Conservation (phyloP, 35 echinoderm and acorn worm genomes). For the Ptychodera flava region DNA sequence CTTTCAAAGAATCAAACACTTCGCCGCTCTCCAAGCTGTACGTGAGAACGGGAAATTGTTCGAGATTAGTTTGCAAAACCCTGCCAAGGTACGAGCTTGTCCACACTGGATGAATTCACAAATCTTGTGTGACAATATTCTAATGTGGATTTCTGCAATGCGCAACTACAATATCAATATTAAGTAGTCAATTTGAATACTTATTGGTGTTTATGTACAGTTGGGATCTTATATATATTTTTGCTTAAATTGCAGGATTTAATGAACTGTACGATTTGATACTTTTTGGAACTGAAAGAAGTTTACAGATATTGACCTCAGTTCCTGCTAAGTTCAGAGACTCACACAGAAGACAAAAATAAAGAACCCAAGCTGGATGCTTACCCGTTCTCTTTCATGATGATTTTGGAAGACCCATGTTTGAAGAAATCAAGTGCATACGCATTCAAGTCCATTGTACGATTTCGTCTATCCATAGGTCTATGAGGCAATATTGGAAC, state of each 20-base stretch:
- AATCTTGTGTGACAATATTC: not conserved
- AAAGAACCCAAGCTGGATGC: not conserved
- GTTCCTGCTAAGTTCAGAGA: not conserved
- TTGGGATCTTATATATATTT: too few relatives aligned
- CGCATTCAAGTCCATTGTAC: not conserved
- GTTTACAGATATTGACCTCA: not conserved
- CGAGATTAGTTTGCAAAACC: too few relatives aligned
- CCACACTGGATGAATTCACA: not conserved
- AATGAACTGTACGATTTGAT: not conserved
- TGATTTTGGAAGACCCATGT: not conserved
- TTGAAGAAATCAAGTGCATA: not conserved
- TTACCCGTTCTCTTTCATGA: not conserved
- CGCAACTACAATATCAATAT: not conserved
- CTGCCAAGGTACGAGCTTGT: not conserved
- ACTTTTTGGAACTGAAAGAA: not conserved
- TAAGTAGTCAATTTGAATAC: not conserved
- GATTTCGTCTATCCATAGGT: not conserved
- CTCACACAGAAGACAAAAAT: not conserved
- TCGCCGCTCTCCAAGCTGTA: not conserved
- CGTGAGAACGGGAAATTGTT: not conserved
- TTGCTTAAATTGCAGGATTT: too few relatives aligned
- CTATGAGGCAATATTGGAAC: not conserved
- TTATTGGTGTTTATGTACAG: not conserved
- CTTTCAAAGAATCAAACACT: not conserved
- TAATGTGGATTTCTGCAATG: not conserved